phyloP scores from a whole-genome alignment of 2,797 vertebrate species.

The Parambassis ranga region DNA sequence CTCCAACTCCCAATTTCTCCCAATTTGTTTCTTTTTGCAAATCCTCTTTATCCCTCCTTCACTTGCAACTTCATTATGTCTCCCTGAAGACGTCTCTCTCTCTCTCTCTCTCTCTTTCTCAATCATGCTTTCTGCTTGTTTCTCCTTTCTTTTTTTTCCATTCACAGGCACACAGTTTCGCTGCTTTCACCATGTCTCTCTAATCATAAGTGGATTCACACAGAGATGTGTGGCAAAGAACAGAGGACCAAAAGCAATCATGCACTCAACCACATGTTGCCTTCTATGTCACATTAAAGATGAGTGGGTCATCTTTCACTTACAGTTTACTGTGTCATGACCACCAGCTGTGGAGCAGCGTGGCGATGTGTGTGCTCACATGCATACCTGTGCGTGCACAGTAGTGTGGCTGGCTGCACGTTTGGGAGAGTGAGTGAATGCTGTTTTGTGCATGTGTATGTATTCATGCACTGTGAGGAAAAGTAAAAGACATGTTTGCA shows the following conservation, averaged over 20 bases:
- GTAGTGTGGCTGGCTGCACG: background rate
- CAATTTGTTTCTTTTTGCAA: conserved; percentile 20
- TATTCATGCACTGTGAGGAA: background rate
- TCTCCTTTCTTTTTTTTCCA: background rate
- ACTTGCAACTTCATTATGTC: conserved; percentile 21
- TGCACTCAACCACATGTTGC: conserved; percentile 22
- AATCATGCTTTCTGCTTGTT: background rate
- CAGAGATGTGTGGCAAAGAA: conserved; percentile 14
- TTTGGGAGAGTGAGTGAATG: background rate
- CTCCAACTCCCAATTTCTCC: conserved; percentile 1
- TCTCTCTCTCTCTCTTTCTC: background rate
- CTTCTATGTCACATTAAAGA: conserved; percentile 50
- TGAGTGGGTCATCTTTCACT: conserved; percentile 54
- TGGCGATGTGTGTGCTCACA: conserved; percentile 1
- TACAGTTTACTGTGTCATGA: conserved; percentile 24
- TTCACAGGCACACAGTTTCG: conserved; percentile 1
- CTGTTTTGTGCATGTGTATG: background rate
- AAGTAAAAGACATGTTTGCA: background rate
- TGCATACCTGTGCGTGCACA: conserved; percentile 4
- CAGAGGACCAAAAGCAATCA: conserved; percentile 38
- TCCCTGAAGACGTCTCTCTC: background rate
- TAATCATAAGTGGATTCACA: conserved; percentile 47
- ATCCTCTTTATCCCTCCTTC: conserved; percentile 27
- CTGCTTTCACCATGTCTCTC: conserved; percentile 30
- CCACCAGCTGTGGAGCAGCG: conserved; percentile 22